Base-by-base conservation (phyloP, 2,888 invertebrate genomes). In the Dasypogon diadema region DNA sequence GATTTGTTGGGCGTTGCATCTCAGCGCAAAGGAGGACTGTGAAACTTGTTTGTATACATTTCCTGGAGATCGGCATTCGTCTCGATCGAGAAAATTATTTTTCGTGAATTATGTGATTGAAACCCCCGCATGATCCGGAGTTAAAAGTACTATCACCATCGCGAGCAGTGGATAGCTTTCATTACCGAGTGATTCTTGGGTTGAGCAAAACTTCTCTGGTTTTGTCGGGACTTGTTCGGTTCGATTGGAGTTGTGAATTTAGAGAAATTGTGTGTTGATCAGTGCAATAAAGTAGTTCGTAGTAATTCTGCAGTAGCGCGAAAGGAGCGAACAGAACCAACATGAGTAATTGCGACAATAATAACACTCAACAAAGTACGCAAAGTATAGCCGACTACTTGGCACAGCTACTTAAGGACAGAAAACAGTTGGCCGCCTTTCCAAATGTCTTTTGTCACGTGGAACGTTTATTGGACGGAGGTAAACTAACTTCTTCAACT, bases 371-470 rank as follows among this genome's bases (percentile, higher is more conserved):
- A 46, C 90, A 92, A 84, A 94, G 93, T 87, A 96, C 96, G 89
- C 96, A 96, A 88, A 96, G 96, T 90, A 95, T 96, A 90, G 97
- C 99, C 89, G 99, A 99, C 90, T 99, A 99, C 91, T 92, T 99
- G 91, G 98, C 99, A 87, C 99, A 99, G 90, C 92, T 99, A 90
- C 92, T 99, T 87, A 99, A 99, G 92, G 99, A 99, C 92, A 96
- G 98, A 91, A 99, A 99, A 91, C 98, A 99, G 91, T 92, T 99
- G 87, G 97, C 97, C 85, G 98, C 98, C 87, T 98, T 99, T 90
- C 99, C 99, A 83, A 98, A 98, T 91, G 96, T 99, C 88, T 99
- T 99, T 91, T 93, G 97, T 89, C 99, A 99, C 90, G 93, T 98
- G 87, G 99, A 99, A 89, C 92, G 99, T 87, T 93, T 99, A 84